Evolutionary conservation across 2,888 invertebrate species (phyloP), one percentile per base, ranked within the genome.

Genomic region (Nudaria mundana): DNA sequence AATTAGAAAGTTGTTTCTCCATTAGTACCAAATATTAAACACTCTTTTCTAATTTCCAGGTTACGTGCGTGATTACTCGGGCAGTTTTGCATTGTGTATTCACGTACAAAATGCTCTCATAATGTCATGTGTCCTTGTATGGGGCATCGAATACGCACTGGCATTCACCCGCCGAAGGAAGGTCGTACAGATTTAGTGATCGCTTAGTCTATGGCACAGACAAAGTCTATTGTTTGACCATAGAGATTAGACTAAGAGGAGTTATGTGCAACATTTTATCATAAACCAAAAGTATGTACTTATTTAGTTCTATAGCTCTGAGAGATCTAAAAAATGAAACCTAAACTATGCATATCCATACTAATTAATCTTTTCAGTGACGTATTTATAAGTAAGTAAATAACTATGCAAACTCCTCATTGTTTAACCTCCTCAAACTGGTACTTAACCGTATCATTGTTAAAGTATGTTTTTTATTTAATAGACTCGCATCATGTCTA

Each of bases 81-180:
- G 84, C 35, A 94, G 94, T 64, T 94, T 91, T 67, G 90, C 93
- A 0, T 86, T 90, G 5, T 93, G 93, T 68, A 92, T 94, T 43
- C 94, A 94, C 77, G 91, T 93, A 3, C 94, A 94, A 68, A 93
- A 93, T 44, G 88, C 92, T 4, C 88, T 93, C 44, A 93, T 94
- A 30, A 85, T 92, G 84, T 78, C 92, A 0, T 94, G 94, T 62
- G 91, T 91, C 4, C 44, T 92, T 3, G 93, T 93, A 1, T 94
- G 94, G 94, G 85, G 90, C 44, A 85, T 93, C 11, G 94, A 94
- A 64, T 92, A 91, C 66, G 71, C 90, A 45, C 60, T 89, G 32
- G 75, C 72, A 5, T 76, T 83, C 62, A 81, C 83, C 0, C 66
- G 89, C 12, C 70, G 90, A 36, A 76, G 88, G 43, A 87, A 86